These are phyloP conservation scores for Oncorhynchus mykiss DNA, from an alignment of 2,113 vertebrate species.

Conservation along the genomic window DNA sequence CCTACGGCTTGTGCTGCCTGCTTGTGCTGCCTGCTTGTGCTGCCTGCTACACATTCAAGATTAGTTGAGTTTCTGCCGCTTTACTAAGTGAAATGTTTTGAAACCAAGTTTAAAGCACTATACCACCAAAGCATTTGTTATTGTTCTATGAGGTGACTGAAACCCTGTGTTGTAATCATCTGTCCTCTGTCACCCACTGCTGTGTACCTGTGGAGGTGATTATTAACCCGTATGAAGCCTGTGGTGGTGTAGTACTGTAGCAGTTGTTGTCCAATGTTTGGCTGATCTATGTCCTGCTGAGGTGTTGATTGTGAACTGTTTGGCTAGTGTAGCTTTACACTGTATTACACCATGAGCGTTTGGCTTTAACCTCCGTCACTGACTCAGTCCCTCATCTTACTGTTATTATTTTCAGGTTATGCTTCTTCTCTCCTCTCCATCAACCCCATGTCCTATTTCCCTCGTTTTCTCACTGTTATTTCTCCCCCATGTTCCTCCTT, in stretches of 20 bases:
- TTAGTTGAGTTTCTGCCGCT: no score
- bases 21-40: no score
- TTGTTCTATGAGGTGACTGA: no score
- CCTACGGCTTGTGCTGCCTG: no score
- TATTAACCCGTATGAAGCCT: slow-evolving; percentile 29
- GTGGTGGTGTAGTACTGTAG: background rate
- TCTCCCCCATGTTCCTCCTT: background rate
- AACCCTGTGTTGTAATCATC: background rate
- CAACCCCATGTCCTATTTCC: background rate
- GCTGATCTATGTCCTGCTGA: slow-evolving; percentile 45
- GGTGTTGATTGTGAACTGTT: slow-evolving; percentile 53
- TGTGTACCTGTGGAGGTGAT: slow-evolving; percentile 48
- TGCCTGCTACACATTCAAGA: no score
- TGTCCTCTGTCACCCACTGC: slow-evolving; percentile 11
- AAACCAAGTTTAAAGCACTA: no score
- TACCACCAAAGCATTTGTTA: no score
- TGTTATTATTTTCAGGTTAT: background rate
- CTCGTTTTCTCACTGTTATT: background rate
- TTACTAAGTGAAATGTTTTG: no score
- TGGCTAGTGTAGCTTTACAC: slow-evolving; percentile 17
- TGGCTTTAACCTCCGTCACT: background rate
- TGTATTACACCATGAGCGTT: background rate
- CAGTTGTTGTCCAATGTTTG: background rate
- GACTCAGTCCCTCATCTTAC: background rate
- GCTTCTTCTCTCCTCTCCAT: background rate